Evolutionary conservation across 2,888 invertebrate species (phyloP).

Genomic region (Clusia tigrina): DNA sequence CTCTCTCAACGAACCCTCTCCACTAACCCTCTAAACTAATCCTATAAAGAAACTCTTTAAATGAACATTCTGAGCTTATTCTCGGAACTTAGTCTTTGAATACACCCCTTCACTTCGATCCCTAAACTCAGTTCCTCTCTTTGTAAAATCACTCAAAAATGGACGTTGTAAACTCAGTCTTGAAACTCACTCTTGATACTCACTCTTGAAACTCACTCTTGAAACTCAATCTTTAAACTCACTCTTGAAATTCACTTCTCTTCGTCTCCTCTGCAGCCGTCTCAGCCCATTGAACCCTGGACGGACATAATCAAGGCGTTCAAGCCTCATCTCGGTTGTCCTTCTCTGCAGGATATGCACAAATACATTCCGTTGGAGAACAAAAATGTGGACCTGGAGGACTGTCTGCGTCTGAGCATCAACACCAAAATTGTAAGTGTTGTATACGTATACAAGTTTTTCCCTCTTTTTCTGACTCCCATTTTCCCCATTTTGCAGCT

Average conservation of each 20-base stretch:
- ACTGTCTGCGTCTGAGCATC: conserved; percentile 55
- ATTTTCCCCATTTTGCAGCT: conserved; percentile 38
- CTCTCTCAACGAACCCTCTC: too few species aligned
- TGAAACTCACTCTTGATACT: too few species aligned
- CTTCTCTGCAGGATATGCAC: conserved; percentile 51
- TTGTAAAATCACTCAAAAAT: too few species aligned
- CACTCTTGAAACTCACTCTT: too few species aligned
- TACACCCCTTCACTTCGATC: too few species aligned
- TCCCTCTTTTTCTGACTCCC: background rate
- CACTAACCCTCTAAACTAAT: too few species aligned
- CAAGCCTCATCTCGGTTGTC: conserved; percentile 52
- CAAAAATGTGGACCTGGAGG: conserved; percentile 52
- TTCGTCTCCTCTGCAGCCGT: conserved; percentile 48
- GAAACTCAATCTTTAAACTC: too few species aligned
- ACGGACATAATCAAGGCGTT: conserved; percentile 48
- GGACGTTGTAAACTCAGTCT: too few species aligned
- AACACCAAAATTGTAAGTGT: conserved; percentile 55
- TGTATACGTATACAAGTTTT: background rate
- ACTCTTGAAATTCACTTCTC: background rate
- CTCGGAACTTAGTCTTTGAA: too few species aligned
- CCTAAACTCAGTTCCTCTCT: too few species aligned
- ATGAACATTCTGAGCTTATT: too few species aligned
- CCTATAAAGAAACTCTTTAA: too few species aligned
- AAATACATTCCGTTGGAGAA: conserved; percentile 42
- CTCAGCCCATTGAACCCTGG: conserved; percentile 52